These are phyloP conservation scores for Eriocheir sinensis DNA, from an alignment of 1,140 invertebrate genomes.

Conservation along the genomic window DNA sequence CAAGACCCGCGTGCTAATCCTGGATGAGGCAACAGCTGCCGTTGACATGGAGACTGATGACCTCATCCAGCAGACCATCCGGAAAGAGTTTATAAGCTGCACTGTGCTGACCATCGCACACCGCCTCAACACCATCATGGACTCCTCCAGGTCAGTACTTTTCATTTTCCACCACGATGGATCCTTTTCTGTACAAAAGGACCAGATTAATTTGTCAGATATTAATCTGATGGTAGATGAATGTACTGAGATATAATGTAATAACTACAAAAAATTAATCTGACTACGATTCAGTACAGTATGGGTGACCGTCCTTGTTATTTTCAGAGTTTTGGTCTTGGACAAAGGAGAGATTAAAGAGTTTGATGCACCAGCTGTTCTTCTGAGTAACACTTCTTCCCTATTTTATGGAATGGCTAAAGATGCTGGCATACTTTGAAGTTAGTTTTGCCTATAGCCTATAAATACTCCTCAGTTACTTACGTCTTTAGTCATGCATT, in stretches of 20 bases:
- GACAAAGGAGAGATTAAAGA: constrained; percentile 92
- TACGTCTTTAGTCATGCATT: too few species aligned
- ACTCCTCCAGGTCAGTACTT: constrained; percentile 65
- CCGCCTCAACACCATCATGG: constrained; percentile 93
- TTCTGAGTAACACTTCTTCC: constrained; percentile 89
- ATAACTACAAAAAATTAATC: too few species aligned
- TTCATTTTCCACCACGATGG: background rate
- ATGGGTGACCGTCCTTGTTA: background rate
- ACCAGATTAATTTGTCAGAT: too few species aligned
- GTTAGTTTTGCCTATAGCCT: background rate
- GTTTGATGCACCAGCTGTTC: constrained; percentile 89
- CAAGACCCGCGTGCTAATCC: constrained; percentile 93
- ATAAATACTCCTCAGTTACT: too few species aligned
- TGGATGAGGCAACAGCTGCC: constrained; percentile 97
- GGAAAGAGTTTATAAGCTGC: constrained; percentile 92
- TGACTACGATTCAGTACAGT: too few species aligned
- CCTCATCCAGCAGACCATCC: constrained; percentile 94
- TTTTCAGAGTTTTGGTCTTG: constrained; percentile 91
- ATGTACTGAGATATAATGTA: too few species aligned
- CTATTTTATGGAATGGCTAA: constrained; percentile 97
- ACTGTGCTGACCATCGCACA: constrained; percentile 98
- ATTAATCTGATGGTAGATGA: too few species aligned
- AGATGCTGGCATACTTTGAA: constrained; percentile 87
- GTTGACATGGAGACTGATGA: constrained; percentile 96
- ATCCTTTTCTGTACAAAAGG: background rate